These are phyloP conservation scores for Sminthopsis crassicaudata DNA, from an alignment of 2,113 vertebrate species.

Conservation along the genomic window DNA sequence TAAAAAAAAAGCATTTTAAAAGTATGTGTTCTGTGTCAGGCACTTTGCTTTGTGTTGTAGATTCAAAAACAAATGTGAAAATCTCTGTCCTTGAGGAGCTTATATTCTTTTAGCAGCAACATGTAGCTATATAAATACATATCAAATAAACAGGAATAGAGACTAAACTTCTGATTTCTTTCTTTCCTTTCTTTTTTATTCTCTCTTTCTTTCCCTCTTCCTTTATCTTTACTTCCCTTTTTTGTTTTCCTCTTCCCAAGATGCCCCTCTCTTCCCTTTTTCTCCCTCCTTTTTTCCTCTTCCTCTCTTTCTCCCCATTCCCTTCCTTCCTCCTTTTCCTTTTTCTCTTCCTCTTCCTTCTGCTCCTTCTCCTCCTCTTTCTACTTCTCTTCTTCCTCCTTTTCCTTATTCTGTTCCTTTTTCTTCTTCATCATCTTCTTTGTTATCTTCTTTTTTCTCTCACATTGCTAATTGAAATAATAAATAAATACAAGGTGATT, in stretches of 20 bases:
- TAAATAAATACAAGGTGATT: not conserved
- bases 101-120: not conserved
- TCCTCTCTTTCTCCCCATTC: too few relatives aligned
- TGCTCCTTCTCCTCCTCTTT: not conserved
- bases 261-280: not conserved
- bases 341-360: too few relatives aligned
- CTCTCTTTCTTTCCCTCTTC: not conserved
- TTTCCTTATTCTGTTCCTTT: too few relatives aligned
- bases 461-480: not conserved
- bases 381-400: not conserved
- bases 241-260: not conserved
- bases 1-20: not conserved
- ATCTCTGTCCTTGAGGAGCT: not conserved
- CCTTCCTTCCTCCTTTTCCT: too few relatives aligned
- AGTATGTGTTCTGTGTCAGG: not conserved
- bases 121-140: not conserved
- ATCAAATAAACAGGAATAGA: not conserved
- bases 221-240: not conserved
- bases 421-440: not conserved
- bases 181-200: not conserved
- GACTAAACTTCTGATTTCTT: not conserved
- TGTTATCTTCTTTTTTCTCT: not conserved
- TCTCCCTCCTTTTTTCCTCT: not conserved
- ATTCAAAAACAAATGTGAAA: not conserved
- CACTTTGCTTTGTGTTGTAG: not conserved